Base-by-base conservation (phyloP, 2,113 vertebrate genomes). In the Heterochromis multidens region DNA sequence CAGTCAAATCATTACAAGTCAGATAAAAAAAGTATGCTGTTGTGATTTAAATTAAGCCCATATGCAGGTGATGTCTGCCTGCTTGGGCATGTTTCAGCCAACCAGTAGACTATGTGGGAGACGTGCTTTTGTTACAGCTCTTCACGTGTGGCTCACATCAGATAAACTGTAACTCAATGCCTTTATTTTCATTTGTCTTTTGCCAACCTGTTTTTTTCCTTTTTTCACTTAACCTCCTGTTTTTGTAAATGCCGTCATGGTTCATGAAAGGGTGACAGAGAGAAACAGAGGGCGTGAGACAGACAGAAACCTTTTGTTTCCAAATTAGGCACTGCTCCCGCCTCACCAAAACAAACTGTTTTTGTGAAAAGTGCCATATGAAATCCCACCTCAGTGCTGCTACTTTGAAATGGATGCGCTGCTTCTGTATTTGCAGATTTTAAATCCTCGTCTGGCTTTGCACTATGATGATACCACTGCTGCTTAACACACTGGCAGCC, bases 81-180 rank as follows among this genome's bases (percentile, higher is more conserved):
- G 91, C 85, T 54, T 12, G 6, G 80, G 60, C 92, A 58, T 6
- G 92, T 65, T 79, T 37, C 61, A 16, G 46, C 56, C 81, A 5
- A 70, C 67, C 84, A 79, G 58, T 1, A 27, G 27, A 54, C 59
- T 2, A 11, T 12, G 65, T 31, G 21, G 78, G 79, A 70, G 62
- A 40, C 21, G 7, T 79, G 86, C 59, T 86, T 63, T 90, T 91
- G 83, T 93, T 61, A 63, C 80, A 57, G 1, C 87, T 58, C 70
- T 3, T 84, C 81, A 83, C 79, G 59, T 87, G 89, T 86, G 61
- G 60, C 79, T 60, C 83, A 33, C 79, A 31, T 83, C 46, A 14
- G 79, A 86, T 93, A 83, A 92, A 93, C 83, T 91, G 85, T 82
- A 87, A 88, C 88, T 83, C 54, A 40, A 80, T n/a, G 29, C 80